Evolutionary conservation across 2,797 vertebrate species (phyloP), one percentile per base, ranked within the genome.

Genomic region (Coccyzus lansbergi): DNA sequence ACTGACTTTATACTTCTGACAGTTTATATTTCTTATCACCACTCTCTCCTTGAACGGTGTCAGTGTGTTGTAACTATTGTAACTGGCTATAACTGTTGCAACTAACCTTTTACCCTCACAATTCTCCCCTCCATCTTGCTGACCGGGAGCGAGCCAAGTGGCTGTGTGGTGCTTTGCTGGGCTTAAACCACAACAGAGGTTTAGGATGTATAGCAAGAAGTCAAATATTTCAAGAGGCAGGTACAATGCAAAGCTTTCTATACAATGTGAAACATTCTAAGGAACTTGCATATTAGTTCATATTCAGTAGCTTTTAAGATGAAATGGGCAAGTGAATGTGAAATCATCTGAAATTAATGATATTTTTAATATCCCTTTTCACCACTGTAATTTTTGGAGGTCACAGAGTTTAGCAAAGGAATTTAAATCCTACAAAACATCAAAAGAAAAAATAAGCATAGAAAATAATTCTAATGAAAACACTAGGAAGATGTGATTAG

Each of bases 111-210:
- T 42, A 9, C 15, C 24, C 56, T 51, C 65, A 17, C 7, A 2
- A 5, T 6, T 70, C 7, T 58, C 22, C 53, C 48, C 9, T 9
- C 13, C 9, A 9, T 25, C 15, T 4, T 0, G 1, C 5, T 46
- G 34, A 34, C 21, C 13, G 29, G 28, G n/a, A 80, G 6, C 31
- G 44, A 22, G 9, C 4, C 4, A 2, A 40, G 14, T 1, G 3
- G 26, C 3, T 70, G 6, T 13, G 25, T 53, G 38, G 10, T 46
- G 29, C 7, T 85, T 38, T 55, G 26, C 2, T 68, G 26, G 10
- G 6, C 4, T 83, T 75, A 86, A 62, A 74, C 26, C 52, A 80
- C 15, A 31, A 31, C 9, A 19, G 26, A 76, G 29, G 58, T 78
- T 46, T 67, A 79, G 51, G 48, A 51, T 3, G 9, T 4, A 13